Evolutionary conservation across 2,113 vertebrate genomes (phyloP), one percentile per base, ranked within the genome.

Genomic region (Lagopus leucura): DNA sequence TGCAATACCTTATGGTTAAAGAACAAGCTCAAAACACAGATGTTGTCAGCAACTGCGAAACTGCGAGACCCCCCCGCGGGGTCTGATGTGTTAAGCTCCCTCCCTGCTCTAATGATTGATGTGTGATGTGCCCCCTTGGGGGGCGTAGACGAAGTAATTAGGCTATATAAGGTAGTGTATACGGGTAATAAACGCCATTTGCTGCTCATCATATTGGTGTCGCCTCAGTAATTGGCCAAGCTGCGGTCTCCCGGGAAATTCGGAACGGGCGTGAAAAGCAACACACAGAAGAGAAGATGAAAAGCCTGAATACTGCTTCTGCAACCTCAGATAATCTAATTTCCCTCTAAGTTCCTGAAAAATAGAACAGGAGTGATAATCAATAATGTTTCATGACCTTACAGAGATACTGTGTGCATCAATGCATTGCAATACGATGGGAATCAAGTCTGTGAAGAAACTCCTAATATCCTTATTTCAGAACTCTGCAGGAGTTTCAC

Each of bases 331-430:
- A 77, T 71, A 94, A 96, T 86, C 9, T 88, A 83, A 89, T 96
- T 93, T 96, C 76, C 74, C 11, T 78, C 70, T 84, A 66, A 72
- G 69, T 75, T 92, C 57, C 75, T 88, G 69, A 89, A 92, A 88
- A 91, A 82, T 57, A 86, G 76, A 88, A 82, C 0, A 1, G 34
- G 32, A 94, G 42, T 74, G 42, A 81, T 92, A 92, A 96, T 93
- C 92, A 88, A 94, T 96, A 94, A 91, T 36, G 34, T 91, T 94
- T 93, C 91, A 80, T 40, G 91, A 86, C 91, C 82, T 93, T 91
- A 88, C 61, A 90, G 64, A 89, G 71, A 43, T 82, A 72, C 42
- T 50, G 48, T 70, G 78, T 42, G 79, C 88, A 83, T 81, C 85
- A 92, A 21, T 34, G 88, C 79, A 91, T 83, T 16, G 34, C 28